Percentiles rank a stretch among this genome's conserved stretches.
phyloP scores from a whole-genome alignment of 2,888 invertebrate genomes.

The Marasmarcha lunaedactyla region DNA sequence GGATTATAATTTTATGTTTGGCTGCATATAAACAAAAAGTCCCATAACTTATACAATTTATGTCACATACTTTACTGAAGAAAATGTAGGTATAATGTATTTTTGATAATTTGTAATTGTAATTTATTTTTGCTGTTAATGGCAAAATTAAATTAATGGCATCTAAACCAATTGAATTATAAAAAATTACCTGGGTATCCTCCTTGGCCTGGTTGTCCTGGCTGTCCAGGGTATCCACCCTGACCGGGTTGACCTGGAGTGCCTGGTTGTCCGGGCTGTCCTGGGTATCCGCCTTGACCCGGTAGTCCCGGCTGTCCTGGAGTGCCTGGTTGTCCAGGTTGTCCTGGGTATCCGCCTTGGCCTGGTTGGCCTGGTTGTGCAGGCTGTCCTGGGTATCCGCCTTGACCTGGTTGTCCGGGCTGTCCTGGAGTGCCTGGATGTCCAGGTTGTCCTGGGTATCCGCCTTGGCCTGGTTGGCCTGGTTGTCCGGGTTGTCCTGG shows the following conservation, averaged over 20 bases:
- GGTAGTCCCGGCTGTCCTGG: slow-evolving; percentile 37
- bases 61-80: no score
- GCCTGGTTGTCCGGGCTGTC: slow-evolving; percentile 15
- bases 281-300: slow-evolving; percentile 17
- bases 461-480: slow-evolving; percentile 7
- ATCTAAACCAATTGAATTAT: no score
- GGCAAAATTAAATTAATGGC: no score
- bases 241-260: slow-evolving; percentile 12
- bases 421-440: slow-evolving; percentile 23
- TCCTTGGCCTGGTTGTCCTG: slow-evolving; percentile 24
- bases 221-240: slow-evolving; percentile 22
- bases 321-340: no score
- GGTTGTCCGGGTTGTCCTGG: no score
- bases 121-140: no score
- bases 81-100: no score
- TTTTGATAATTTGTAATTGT: no score
- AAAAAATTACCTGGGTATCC: slow-evolving; percentile 24
- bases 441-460: slow-evolving; percentile 18
- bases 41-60: no score
- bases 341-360: slow-evolving; percentile 14
- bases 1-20: no score
- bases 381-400: slow-evolving; percentile 15
- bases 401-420: slow-evolving; percentile 16
- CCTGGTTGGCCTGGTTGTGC: slow-evolving; percentile 28
- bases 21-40: no score